phyloP scores from a whole-genome alignment of 2,797 vertebrate species.

The Pampus argenteus region DNA sequence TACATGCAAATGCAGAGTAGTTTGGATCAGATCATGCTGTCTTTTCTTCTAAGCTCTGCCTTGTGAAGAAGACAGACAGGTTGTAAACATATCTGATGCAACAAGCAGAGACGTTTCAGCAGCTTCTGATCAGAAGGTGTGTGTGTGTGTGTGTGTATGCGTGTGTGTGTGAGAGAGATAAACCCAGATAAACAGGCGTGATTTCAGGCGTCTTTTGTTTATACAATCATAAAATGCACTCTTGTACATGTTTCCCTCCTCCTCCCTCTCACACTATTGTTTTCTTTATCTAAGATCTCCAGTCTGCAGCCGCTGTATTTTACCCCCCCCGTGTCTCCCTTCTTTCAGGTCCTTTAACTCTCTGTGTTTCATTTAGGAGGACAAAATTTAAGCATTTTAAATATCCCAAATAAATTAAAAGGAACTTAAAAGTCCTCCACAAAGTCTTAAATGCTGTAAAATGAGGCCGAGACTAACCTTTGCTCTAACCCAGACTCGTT shows the following conservation, averaged over 20 bases:
- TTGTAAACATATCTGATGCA: slow-evolving; percentile 60
- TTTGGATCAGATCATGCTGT: slow-evolving; percentile 4
- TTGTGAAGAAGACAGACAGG: not conserved
- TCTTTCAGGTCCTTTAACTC: not conserved
- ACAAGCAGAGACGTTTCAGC: slow-evolving; percentile 50
- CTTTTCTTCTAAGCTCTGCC: not conserved
- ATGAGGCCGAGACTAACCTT: slow-evolving; percentile 3
- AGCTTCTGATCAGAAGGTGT: slow-evolving; percentile 34
- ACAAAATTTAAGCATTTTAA: not conserved
- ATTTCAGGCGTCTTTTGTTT: slow-evolving; percentile 48
- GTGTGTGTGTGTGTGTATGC: slow-evolving; percentile 10
- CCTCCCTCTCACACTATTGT: not conserved
- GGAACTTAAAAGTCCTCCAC: too few species aligned
- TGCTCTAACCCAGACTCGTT: not conserved
- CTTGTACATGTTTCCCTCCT: not conserved
- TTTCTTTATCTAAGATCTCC: slow-evolving; percentile 7
- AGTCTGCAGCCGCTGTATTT: not conserved
- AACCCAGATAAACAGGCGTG: slow-evolving; percentile 18
- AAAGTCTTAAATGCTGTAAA: not conserved
- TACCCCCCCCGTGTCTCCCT: not conserved
- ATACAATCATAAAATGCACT: slow-evolving; percentile 5
- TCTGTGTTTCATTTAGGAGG: not conserved
- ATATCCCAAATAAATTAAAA: not conserved
- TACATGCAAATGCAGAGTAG: not conserved
- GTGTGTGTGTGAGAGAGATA: slow-evolving; percentile 4